Conservation (phyloP, 2,113 vertebrate genomes). For the Capreolus pygargus region DNA sequence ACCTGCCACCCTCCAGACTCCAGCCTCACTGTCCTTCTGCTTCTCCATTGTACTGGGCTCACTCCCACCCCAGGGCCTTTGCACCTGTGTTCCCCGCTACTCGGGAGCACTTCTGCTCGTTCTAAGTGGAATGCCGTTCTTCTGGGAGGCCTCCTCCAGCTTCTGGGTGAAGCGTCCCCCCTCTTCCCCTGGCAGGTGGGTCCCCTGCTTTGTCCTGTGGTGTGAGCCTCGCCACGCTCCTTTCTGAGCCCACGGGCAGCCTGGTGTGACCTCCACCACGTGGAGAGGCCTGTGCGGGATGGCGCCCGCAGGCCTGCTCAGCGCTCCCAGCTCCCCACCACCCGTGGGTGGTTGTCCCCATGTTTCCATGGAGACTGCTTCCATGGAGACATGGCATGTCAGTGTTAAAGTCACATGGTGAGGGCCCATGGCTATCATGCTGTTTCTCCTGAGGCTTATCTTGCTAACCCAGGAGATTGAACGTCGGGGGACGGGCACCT, state of each 20-base stretch:
- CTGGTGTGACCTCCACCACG: accelerated
- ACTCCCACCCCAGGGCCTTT: not conserved
- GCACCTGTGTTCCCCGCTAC: accelerated
- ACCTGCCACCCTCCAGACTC: too few species aligned
- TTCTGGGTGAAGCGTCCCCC: accelerated
- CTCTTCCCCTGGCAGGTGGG: not conserved
- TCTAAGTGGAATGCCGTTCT: not conserved
- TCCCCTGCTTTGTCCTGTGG: not conserved
- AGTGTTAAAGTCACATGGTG: accelerated
- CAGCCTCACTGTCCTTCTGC: not conserved
- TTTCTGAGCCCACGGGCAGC: not conserved
- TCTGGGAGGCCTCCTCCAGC: not conserved
- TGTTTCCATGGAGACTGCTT: not conserved
- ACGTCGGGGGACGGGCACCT: not conserved
- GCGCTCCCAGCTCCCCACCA: accelerated
- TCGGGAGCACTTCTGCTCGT: not conserved
- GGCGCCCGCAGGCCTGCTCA: accelerated
- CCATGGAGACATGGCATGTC: not conserved
- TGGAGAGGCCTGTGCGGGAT: accelerated
- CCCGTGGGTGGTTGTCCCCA: accelerated
- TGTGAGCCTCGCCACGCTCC: accelerated
- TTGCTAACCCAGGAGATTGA: not conserved
- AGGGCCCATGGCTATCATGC: accelerated
- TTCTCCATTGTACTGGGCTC: accelerated
- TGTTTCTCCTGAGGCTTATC: not conserved